Conservation (phyloP, 2,888 invertebrate genomes). For the Cryptus viduatorius region DNA sequence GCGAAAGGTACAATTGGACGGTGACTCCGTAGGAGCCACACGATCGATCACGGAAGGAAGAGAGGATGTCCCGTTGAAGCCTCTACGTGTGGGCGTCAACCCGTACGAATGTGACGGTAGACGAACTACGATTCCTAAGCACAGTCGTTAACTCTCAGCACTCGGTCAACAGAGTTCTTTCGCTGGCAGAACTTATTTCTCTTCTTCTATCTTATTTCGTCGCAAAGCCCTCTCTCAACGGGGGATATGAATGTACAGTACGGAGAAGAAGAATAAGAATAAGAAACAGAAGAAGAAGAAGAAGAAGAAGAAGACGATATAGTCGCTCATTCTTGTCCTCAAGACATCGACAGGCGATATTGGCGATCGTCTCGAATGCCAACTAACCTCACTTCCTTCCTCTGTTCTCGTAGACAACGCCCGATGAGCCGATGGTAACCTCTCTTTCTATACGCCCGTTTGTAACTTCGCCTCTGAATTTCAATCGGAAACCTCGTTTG, state of each 20-base stretch:
- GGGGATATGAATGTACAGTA: constrained; percentile 18
- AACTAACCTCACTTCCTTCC: constrained; percentile 84
- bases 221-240: not conserved
- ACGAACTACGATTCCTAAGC: constrained; percentile 71
- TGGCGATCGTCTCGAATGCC: constrained; percentile 80
- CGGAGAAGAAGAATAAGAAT: constrained; percentile 15
- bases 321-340: constrained; percentile 31
- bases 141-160: constrained; percentile 74
- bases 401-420: constrained; percentile 72
- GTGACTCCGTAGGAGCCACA: constrained; percentile 54
- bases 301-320: too few relatives aligned
- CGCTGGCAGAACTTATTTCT: constrained; percentile 71
- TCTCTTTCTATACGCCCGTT: constrained; percentile 74
- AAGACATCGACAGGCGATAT: constrained; percentile 66
- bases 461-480: constrained; percentile 77
- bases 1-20: not conserved
- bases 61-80: constrained; percentile 81
- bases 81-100: constrained; percentile 78
- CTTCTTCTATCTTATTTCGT: constrained; percentile 47
- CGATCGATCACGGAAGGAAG: constrained; percentile 82
- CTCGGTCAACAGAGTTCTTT: constrained; percentile 83
- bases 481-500: constrained; percentile 76
- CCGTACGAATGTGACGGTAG: constrained; percentile 53
- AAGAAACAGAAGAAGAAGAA: constrained; percentile 1
- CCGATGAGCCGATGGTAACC: constrained; percentile 17